Evolutionary conservation across 2,797 vertebrate genomes (phyloP), one percentile per base, ranked within the genome.

Genomic region (Notoglanidium macrostoma): DNA sequence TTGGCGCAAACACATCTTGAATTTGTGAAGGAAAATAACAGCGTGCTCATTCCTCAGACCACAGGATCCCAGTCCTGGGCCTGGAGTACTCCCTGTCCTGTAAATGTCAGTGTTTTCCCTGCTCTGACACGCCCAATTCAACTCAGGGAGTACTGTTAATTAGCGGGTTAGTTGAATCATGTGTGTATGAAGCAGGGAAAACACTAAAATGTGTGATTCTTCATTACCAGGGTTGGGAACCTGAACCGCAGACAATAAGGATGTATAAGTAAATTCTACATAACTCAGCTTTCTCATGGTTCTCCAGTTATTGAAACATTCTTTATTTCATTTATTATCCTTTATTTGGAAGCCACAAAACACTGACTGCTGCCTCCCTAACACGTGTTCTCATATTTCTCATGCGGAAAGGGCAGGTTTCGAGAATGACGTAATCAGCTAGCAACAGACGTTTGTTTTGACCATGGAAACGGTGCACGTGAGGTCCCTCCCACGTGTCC

Each of bases 1-100:
- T 35, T 93, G 92, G 91, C 0, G 91, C 44, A 95, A 93, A 93
- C 94, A 95, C 92, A 94, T 90, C 68, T 81, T 90, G 59, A 92
- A 76, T 70, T 40, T 70, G 32, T 35, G 32, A 70, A 8, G 67
- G 29, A 76, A 90, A 46, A 68, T 72, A 89, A 79, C 73, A 73
- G 3, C 32, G 74, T 32, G 3, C 51, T 68, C 67, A 40, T 29
- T 49, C 1, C 59, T 32, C 26, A 67, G 44, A 40, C 9, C 21
- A 51, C 23, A 44, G 44, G 72, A 15, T 51, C 23, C 23, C 70
- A 26, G 15, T 5, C 12, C 12, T 29, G 54, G 9, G 57, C 54
- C 29, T 59, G 54, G 32, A 35, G 29, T 3, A 55, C 26, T 5
- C 15, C 15, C 1, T 4, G 51, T 21, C 23, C 14, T 54, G 4